Base-by-base conservation (phyloP, 2,797 vertebrate genomes). In the Setipinna tenuifilis region DNA sequence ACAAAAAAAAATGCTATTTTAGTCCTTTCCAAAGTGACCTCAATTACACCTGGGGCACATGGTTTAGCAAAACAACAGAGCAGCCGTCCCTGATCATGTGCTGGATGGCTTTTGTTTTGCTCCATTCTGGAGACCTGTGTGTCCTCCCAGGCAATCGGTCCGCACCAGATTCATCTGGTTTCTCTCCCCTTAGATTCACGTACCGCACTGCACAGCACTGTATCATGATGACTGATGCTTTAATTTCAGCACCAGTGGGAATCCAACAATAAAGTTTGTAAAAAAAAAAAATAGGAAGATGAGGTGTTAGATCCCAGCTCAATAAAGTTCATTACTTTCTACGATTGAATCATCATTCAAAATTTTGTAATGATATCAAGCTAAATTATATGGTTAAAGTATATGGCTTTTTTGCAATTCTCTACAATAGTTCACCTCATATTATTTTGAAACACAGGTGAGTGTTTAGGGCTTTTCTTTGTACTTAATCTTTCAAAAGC, bases 21-120 rank as follows among this genome's bases (percentile, higher is more conserved):
- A 21, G 71, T 78, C 71, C 35, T 6, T 78, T 78, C 41, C 71
- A 78, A 78, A 41, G 71, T 78, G 71, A 78, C 71, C 71, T 78
- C 71, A 78, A 78, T 78, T 78, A 78, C 71, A 78, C 71, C 71
- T 78, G 71, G 71, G 71, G 71, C 71, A 78, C 31, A 41, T 78
- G 71, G 41, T 78, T 78, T 78, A 78, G 35, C 71, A 21, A 78
- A 78, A 78, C 71, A 78, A 78, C 71, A 78, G 71, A 78, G 71
- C 35, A 78, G 23, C 71, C 71, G 16, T 41, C 17, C 19, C 71
- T 78, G 35, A 21, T 41, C 71, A 78, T 44, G 71, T 78, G 71
- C 71, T 78, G 71, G 7, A 10, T 78, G 31, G 35, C 71, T 78
- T 78, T 78, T 78, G 71, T 78, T 44, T 78, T 78, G 17, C 35